Percentiles rank a stretch among this genome's conserved stretches.
These are phyloP conservation scores for Mastomys natalensis DNA, from an alignment of 2,113 vertebrate genomes.

Conservation along the genomic window DNA sequence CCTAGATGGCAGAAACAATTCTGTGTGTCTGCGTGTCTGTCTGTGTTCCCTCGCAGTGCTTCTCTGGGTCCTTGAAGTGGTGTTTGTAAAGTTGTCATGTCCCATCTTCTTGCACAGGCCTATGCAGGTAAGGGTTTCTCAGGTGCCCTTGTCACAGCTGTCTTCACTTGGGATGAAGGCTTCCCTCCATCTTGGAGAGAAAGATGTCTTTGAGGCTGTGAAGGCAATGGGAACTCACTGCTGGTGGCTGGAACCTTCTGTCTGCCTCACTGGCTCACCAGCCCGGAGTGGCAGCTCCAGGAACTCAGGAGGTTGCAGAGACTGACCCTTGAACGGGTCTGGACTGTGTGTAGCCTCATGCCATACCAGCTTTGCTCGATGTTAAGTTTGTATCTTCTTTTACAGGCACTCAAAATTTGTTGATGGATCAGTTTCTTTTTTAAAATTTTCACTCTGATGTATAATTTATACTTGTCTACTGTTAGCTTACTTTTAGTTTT, in stretches of 20 bases:
- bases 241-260: neutral
- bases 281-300: neutral
- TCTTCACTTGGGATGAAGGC: neutral
- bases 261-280: neutral
- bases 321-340: neutral
- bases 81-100: neutral
- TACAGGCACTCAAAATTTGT: neutral
- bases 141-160: fast-evolving
- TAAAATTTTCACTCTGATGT: neutral
- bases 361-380: fast-evolving
- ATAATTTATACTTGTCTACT: neutral
- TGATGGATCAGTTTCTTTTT: neutral
- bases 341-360: neutral
- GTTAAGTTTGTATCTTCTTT: neutral
- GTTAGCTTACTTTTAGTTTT: neutral
- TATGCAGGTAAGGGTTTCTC: neutral
- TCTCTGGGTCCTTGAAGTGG: fast-evolving
- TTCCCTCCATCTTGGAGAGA: neutral
- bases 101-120: neutral
- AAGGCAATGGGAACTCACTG: neutral
- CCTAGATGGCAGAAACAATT: neutral
- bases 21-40: neutral
- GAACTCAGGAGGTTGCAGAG: no score
- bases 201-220: neutral
- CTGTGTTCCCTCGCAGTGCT: neutral